phyloP scores from a whole-genome alignment of 2,888 invertebrate species.

The Parnassius orleans region DNA sequence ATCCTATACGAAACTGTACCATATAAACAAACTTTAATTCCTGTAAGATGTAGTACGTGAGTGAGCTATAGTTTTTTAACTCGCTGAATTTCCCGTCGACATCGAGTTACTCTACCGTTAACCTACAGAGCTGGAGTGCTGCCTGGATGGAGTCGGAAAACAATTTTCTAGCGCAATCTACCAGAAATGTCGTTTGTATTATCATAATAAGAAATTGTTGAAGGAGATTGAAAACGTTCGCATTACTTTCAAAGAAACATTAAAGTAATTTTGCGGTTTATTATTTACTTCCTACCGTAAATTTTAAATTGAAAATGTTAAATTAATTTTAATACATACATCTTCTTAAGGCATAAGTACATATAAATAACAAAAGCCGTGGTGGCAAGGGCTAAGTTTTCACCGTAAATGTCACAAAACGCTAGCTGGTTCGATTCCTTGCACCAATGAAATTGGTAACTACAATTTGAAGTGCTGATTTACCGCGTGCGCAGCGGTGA shows the following conservation, averaged over 20 bases:
- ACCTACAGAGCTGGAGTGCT: slow-evolving; percentile 10
- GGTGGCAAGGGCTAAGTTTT: no score
- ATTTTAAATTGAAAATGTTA: not conserved
- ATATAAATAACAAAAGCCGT: no score
- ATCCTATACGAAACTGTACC: no score
- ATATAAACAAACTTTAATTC: not conserved
- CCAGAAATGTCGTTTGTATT: slow-evolving; percentile 35
- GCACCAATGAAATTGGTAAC: no score
- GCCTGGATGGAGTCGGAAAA: slow-evolving; percentile 27
- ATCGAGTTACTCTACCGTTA: slow-evolving; percentile 5
- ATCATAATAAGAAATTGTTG: slow-evolving; percentile 28
- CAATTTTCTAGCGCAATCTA: slow-evolving; percentile 35
- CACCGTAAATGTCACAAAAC: no score
- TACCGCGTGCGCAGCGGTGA: no score
- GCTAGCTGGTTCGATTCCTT: no score
- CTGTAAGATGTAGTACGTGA: not conserved
- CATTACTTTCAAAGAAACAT: slow-evolving; percentile 13
- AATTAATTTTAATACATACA: no score
- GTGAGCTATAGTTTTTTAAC: slow-evolving; percentile 13
- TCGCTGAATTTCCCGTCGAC: slow-evolving; percentile 17
- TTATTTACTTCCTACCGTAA: slow-evolving; percentile 8
- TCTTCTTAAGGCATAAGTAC: no score
- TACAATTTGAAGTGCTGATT: no score
- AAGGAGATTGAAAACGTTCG: slow-evolving; percentile 30
- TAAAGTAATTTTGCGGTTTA: slow-evolving; percentile 21